Conservation (phyloP, 2,888 invertebrate species). For the Leptura quadrifasciata region DNA sequence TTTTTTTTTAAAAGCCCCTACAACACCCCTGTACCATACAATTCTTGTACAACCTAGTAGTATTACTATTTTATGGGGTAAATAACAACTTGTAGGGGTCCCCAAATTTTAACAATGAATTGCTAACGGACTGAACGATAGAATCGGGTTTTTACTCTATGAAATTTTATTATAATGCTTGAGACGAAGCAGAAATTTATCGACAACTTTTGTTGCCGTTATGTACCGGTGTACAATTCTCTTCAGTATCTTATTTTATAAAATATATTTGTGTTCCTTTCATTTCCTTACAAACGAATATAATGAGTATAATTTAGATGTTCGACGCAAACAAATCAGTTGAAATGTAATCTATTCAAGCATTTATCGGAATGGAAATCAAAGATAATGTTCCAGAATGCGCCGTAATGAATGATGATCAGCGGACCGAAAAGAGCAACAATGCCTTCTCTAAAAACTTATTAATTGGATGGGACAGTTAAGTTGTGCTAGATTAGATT, state of each 20-base stretch:
- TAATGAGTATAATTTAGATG: slow-evolving; percentile 10
- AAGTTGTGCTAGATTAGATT: slow-evolving; percentile 2
- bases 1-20: no score
- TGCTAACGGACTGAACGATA: no score
- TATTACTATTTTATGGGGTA: no score
- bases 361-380: slow-evolving; percentile 16
- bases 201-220: neutral
- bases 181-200: neutral
- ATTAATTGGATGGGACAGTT: slow-evolving; percentile 14
- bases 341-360: slow-evolving; percentile 10
- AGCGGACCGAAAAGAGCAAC: slow-evolving; percentile 6
- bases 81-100: no score
- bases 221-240: neutral
- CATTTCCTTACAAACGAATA: neutral
- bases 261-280: neutral
- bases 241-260: neutral
- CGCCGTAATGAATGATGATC: slow-evolving; percentile 8
- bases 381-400: slow-evolving; percentile 5
- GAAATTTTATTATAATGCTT: neutral
- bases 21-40: no score
- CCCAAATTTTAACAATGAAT: no score
- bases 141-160: no score
- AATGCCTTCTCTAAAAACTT: slow-evolving; percentile 3
- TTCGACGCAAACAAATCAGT: slow-evolving; percentile 16
- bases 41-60: no score